Conservation (phyloP, 2,113 vertebrate genomes). For the Genyomyrus donnyi region DNA sequence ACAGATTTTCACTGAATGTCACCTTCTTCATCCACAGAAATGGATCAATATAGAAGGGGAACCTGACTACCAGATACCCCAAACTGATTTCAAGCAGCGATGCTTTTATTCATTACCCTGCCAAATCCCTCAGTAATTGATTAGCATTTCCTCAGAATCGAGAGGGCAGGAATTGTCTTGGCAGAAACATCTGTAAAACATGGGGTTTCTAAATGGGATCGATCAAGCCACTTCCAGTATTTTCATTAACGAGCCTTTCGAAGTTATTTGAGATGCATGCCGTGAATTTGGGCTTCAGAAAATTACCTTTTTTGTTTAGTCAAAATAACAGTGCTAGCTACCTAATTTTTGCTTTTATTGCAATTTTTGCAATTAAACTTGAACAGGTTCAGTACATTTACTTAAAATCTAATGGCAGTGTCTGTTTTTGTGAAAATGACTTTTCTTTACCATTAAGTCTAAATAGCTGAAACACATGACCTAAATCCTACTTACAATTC, state of each 20-base stretch:
- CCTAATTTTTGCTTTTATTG: neutral
- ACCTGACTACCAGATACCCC: neutral
- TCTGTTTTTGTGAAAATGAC: neutral
- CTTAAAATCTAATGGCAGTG: neutral
- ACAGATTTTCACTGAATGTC: slow-evolving; percentile 12
- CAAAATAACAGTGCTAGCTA: neutral
- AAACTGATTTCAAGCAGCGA: neutral
- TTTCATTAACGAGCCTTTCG: neutral
- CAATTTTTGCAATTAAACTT: neutral
- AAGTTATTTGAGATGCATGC: neutral
- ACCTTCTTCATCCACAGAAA: slow-evolving; percentile 20
- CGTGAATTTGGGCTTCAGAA: neutral
- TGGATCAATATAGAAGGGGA: neutral
- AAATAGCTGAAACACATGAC: slow-evolving; percentile 1
- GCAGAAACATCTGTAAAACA: neutral
- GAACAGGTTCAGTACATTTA: neutral
- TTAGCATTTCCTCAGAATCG: neutral
- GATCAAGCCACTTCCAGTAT: neutral
- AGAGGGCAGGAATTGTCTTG: neutral
- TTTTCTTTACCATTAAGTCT: slow-evolving; percentile 5
- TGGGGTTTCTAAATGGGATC: neutral
- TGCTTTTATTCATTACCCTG: neutral
- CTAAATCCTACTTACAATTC: slow-evolving; percentile 7
- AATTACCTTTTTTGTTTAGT: neutral
- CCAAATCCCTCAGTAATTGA: neutral